Evolutionary conservation across 53 echinoderm and acorn worm species (phyloP).

Genomic region (Mesocentrotus franciscanus): DNA sequence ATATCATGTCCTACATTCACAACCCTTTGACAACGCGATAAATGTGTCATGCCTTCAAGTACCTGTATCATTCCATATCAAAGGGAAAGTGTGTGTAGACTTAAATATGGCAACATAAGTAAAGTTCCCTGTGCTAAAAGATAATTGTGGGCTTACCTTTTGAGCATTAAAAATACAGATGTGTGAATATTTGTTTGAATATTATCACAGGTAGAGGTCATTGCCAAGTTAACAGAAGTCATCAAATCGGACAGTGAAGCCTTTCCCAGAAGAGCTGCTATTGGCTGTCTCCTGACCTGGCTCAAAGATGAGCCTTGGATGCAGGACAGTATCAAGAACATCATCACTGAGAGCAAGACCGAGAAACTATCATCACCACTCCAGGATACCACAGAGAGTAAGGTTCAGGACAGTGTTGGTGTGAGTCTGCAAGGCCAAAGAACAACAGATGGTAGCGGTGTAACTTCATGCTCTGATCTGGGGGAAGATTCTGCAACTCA

Average conservation of each 20-base stretch:
- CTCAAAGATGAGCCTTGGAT: conserved; percentile 35
- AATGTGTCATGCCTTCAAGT: neutral
- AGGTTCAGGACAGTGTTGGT: neutral
- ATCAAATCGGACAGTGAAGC: conserved; percentile 63
- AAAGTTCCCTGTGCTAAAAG: no score
- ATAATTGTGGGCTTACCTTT: neutral
- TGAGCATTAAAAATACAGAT: neutral
- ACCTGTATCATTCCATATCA: neutral
- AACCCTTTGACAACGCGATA: neutral
- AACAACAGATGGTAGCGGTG: neutral
- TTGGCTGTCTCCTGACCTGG: conserved; percentile 15
- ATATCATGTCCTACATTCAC: neutral
- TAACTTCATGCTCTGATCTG: neutral
- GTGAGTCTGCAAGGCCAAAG: neutral
- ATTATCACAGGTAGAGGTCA: conserved; percentile 48
- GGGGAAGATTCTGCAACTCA: neutral
- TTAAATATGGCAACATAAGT: no score
- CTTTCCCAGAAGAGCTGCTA: conserved; percentile 69
- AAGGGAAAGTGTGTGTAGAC: neutral
- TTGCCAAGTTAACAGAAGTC: conserved; percentile 19
- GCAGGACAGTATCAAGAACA: neutral
- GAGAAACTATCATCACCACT: neutral
- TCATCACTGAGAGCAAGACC: neutral
- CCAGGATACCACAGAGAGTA: neutral
- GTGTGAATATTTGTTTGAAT: neutral